Evolutionary conservation across 2,797 vertebrate genomes (phyloP), one percentile per base, ranked within the genome.

Genomic region (Petrocephalus schoutedeni): DNA sequence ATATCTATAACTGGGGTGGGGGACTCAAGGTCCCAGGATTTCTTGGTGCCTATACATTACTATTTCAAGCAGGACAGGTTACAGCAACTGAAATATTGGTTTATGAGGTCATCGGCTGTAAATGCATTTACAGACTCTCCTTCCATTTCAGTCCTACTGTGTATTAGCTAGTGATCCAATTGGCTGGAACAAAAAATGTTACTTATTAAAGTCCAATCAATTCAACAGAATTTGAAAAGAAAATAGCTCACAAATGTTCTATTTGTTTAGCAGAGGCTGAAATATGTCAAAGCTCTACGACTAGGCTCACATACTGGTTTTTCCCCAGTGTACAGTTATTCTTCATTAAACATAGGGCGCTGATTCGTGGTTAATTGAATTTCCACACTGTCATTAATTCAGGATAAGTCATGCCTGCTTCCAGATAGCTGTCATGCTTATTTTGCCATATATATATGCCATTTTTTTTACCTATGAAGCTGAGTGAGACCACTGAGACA

Each of bases 351-450:
- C n/a, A 54, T 83, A 53, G 21, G 49, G 14, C n/a, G 71, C 32
- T 77, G 71, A 77, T 77, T 77, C 71, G 41, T 77, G 19, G 4
- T 77, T 77, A 83, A 51, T 53, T 83, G 80, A 54, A 83, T 83
- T 83, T 83, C 41, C 71, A n/a, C 80, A 23, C 80, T 21, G 49
- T 51, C 80, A 51, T 83, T 54, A 83, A 23, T 83, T 83, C 45
- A 53, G 49, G 49, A 83, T 83, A 83, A 41, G 41, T 21, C n/a
- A 83, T 83, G 49, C 80, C 10, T 51, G 49, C 80, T 51, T 10
- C 41, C 14, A 77, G 49, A 83, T 53, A 49, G 53, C 4, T 12
- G n/a, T 23, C 49, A 21, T 23, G 45, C 71, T 77, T 53, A 83
- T 45, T 83, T 83, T 21, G 19, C 45, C 45, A 77, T 41, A 85